phyloP scores from a whole-genome alignment of 53 echinoderm and acorn worm species.

The Holothuria leucospilota region DNA sequence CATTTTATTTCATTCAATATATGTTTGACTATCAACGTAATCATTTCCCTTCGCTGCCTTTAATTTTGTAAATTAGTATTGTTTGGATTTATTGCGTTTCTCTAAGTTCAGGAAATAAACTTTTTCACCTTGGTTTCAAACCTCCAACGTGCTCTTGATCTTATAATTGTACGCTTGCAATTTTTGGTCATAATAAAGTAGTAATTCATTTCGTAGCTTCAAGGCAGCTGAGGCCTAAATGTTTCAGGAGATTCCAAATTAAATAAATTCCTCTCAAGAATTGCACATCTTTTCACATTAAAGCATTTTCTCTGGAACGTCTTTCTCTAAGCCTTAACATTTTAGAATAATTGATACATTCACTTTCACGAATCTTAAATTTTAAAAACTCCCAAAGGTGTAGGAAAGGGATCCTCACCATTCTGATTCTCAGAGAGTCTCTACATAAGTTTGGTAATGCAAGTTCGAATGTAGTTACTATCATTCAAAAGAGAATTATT shows the following conservation, averaged over 20 bases:
- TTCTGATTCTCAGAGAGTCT: too few relatives aligned
- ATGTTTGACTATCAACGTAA: neutral
- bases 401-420: neutral
- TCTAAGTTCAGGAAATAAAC: neutral
- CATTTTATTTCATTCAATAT: neutral
- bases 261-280: neutral
- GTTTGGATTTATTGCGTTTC: too few relatives aligned
- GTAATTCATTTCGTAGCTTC: too few relatives aligned
- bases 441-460: too few relatives aligned
- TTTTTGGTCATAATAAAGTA: too few relatives aligned
- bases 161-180: too few relatives aligned
- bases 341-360: conserved; percentile 25
- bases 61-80: neutral
- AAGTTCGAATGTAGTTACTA: neutral
- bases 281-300: neutral
- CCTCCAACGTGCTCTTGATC: neutral
- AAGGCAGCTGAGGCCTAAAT: too few relatives aligned
- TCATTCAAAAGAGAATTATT: too few relatives aligned
- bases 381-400: neutral
- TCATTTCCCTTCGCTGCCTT: neutral
- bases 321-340: neutral
- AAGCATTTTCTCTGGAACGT: neutral
- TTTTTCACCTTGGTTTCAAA: neutral
- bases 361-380: neutral
- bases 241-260: neutral